Evolutionary conservation across 53 echinoderm and acorn worm species (phyloP), one percentile per base, ranked within the genome.

Genomic region (Stichopus horrens): DNA sequence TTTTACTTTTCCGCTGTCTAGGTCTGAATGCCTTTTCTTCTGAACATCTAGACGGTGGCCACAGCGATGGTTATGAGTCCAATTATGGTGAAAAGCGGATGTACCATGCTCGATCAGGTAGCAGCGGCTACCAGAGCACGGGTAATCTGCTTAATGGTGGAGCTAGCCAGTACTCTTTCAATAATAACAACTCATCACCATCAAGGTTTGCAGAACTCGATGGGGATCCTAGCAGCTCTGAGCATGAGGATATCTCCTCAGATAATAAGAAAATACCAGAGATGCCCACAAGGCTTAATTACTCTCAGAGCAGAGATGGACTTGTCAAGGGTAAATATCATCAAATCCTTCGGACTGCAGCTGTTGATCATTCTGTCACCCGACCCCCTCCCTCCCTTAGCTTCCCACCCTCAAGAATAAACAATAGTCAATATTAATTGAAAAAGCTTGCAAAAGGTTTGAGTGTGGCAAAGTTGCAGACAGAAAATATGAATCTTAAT

Each of bases 161-260:
- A 18, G 23, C 53, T 9, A 74, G 77, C 8, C 68, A 71, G 7
- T 80, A 73, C 59, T 93, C 88, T 54, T 91, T 65, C 81, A 90
- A 90, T 68, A 93, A 93, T 55, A 93, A 93, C 86, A 93, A 93
- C 74, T 71, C 73, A 55, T 78, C 86, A n/a, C 21, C 9, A 11
- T 54, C 84, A 21, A 79, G 63, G 16, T 16, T 74, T 21, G 79
- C 71, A 18, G 93, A 93, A 77, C 74, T 88, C 5, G 37, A 78
- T 5, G 53, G 56, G 60, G 77, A 63, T 56, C 18, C 77, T 60
- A 82, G 54, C 54, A 56, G 55, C 83, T 74, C 73, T 21, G 83
- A 89, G 89, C 85, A 23, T 7, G 65, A 63, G 4, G 65, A 20
- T 37, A 10, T 8, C 16, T 18, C 52, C 14, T 20, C 58, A 21